Percentiles rank a stretch among this genome's conserved stretches.
These are phyloP conservation scores for Melanogrammus aeglefinus DNA, from an alignment of 2,797 vertebrate species.

Conservation along the genomic window DNA sequence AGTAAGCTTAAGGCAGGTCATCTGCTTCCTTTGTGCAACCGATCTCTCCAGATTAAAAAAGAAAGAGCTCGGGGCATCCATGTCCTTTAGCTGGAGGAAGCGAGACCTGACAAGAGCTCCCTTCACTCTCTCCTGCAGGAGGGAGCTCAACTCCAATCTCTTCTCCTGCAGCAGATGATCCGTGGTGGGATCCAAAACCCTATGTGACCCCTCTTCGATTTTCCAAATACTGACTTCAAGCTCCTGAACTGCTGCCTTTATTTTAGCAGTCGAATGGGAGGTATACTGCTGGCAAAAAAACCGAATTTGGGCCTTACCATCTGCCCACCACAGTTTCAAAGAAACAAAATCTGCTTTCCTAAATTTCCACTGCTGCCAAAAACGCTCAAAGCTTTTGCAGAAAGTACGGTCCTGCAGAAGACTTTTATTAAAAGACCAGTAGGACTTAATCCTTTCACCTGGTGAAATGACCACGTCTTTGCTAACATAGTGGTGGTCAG, in stretches of 20 bases:
- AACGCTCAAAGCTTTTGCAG: neutral
- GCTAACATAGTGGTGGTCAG: slow-evolving; percentile 13
- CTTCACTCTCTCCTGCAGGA: neutral
- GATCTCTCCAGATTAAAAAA: neutral
- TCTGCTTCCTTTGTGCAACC: slow-evolving; percentile 5
- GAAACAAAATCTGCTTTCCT: neutral
- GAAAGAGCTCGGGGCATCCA: neutral
- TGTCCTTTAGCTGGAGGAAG: neutral
- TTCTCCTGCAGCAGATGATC: neutral
- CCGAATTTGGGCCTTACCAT: neutral
- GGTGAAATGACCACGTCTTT: neutral
- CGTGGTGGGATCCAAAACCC: neutral
- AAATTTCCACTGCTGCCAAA: slow-evolving; percentile 65
- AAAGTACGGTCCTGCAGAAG: neutral
- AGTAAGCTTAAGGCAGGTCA: neutral
- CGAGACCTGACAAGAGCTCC: neutral
- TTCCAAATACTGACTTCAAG: neutral
- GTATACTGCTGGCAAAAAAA: neutral
- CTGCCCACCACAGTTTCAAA: neutral
- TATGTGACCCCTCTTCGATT: neutral
- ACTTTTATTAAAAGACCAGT: neutral
- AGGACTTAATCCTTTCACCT: neutral
- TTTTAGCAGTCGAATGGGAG: neutral
- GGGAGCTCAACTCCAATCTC: neutral
- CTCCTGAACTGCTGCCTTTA: neutral